These are phyloP conservation scores for Belonocnema kinseyi DNA, from an alignment of 1,140 invertebrate genomes.

Conservation along the genomic window DNA sequence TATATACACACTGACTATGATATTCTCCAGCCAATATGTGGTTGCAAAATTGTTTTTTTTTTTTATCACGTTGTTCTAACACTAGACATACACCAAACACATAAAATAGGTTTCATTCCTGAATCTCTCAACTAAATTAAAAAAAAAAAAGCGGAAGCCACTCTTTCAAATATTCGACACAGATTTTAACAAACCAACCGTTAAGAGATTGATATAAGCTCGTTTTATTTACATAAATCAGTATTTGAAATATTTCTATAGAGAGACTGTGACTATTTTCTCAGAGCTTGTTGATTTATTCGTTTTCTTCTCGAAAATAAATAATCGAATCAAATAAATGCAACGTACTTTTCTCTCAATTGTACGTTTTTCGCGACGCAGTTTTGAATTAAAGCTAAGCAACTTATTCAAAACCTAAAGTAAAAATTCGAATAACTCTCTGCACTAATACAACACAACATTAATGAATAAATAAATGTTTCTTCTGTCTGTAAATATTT, in stretches of 20 bases:
- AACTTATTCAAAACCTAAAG: not conserved
- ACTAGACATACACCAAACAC: constrained; percentile 9
- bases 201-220: constrained; percentile 3
- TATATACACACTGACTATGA: not conserved
- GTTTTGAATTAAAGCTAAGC: not conserved
- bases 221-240: constrained; percentile 23
- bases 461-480: constrained; percentile 22
- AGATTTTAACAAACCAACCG: constrained; percentile 5
- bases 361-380: no score
- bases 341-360: no score
- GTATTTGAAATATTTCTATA: not conserved
- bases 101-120: not conserved
- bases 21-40: constrained; percentile 2
- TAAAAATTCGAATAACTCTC: constrained; percentile 5
- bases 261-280: not conserved
- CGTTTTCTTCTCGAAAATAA: not conserved
- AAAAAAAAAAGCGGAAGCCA: not conserved
- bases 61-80: constrained; percentile 5
- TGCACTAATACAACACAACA: not conserved
- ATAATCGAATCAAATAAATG: no score
- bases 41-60: not conserved
- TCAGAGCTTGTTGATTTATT: not conserved
- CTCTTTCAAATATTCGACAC: not conserved
- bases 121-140: constrained; percentile 1
- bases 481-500: not conserved